Percentiles rank a stretch among this genome's conserved stretches.
These are phyloP conservation scores for Diphyllodes magnificus DNA, from an alignment of 2,113 vertebrate species.

Conservation along the genomic window DNA sequence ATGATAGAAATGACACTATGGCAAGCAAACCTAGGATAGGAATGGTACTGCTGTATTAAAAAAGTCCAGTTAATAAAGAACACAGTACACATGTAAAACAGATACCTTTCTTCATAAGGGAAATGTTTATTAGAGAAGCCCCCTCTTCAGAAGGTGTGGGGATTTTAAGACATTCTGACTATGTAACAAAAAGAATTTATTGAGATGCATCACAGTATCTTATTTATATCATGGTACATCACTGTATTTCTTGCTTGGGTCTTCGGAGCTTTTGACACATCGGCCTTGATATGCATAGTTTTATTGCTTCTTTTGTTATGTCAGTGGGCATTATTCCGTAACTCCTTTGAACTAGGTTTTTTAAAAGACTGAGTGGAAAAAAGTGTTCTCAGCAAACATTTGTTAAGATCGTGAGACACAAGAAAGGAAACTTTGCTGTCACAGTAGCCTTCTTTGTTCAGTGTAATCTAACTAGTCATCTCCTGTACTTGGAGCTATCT, in stretches of 20 bases:
- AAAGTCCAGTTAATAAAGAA: neutral
- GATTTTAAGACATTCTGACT: neutral
- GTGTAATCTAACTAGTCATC: conserved; percentile 46
- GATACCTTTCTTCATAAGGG: neutral
- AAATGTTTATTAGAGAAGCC: neutral
- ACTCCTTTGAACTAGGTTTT: conserved; percentile 26
- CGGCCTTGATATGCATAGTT: neutral
- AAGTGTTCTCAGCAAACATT: conserved; percentile 50
- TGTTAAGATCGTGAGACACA: conserved; percentile 15
- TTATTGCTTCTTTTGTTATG: conserved; percentile 24
- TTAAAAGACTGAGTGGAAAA: neutral
- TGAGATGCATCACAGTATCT: neutral
- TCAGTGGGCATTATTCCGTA: neutral
- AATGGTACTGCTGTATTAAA: neutral
- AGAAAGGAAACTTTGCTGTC: conserved; percentile 34
- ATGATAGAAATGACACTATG: neutral
- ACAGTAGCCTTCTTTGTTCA: conserved; percentile 16
- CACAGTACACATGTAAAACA: neutral
- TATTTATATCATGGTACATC: neutral
- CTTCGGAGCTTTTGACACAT: conserved; percentile 18
- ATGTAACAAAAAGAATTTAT: neutral
- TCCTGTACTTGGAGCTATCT: conserved; percentile 39
- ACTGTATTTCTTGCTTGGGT: neutral
- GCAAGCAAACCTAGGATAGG: neutral
- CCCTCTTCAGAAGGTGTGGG: neutral